Evolutionary conservation across 2,797 vertebrate species (phyloP), one percentile per base, ranked within the genome.

Genomic region (Thaleichthys pacificus): DNA sequence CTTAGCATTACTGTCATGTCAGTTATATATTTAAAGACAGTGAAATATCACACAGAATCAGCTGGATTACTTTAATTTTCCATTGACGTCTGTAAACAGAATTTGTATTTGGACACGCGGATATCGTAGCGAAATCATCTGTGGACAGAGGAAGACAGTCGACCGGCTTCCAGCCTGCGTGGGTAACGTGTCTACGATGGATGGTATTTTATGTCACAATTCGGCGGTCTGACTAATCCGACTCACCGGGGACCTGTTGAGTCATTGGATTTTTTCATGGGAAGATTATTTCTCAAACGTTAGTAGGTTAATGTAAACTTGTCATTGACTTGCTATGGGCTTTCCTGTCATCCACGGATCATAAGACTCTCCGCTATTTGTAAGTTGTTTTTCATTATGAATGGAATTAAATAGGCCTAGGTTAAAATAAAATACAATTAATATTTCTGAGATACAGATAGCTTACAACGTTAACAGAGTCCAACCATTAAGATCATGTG

Each of bases 251-350:
- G 62, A 79, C 70, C 71, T n/a, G 73, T 76, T 86, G 84, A 86
- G 71, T 82, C 80, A 83, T 11, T 76, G 80, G 80, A 84, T 77
- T 75, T 69, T 77, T 75, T 77, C 54, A 75, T 61, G 68, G 75
- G 73, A 78, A 81, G 74, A 73, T 76, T 75, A 68, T 77, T 74
- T 74, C 72, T 73, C 72, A 69, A 79, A 73, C 66, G 67, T 58
- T 68, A 28, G 72, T 69, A 66, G 67, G 67, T 32, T 69, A 60
- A 72, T 62, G 64, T 66, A 56, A 68, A 70, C 26, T 73, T 38
- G 65, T 63, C 64, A 54, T 78, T 61, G 51, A 54, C 69, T 70
- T 61, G 47, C 62, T 51, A 58, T 69, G 74, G 80, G 77, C 64
- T 83, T 80, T 80, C 70, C 76, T 68, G 69, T 58, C 70, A 71